A percentile compares a stretch with the other conserved stretches of the same genome.
Evolutionary conservation across 2,888 invertebrate genomes (phyloP).

Genomic region (Timandra comae): DNA sequence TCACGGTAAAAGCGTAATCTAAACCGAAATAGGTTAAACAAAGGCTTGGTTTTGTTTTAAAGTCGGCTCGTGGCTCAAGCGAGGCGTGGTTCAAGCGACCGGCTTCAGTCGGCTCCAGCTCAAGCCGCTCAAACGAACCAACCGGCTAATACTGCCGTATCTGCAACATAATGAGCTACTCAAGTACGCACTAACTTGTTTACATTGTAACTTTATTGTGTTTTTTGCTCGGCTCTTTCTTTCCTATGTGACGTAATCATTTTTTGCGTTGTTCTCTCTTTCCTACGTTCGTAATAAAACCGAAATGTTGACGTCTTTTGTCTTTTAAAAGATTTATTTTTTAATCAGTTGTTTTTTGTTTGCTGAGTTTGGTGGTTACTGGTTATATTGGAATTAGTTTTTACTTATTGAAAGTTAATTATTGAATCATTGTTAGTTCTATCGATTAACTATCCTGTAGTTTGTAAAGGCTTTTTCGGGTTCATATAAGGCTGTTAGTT

Average conservation of each 20-base stretch:
- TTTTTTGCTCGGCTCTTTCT: slow-evolving; percentile 68
- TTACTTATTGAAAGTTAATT: too few species aligned
- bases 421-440: too few species aligned
- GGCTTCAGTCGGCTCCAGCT: slow-evolving; percentile 22
- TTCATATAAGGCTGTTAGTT: too few species aligned
- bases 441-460: too few species aligned
- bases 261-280: slow-evolving; percentile 36
- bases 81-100: slow-evolving; percentile 41
- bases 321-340: slow-evolving; percentile 36
- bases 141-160: slow-evolving; percentile 65
- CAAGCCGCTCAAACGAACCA: slow-evolving; percentile 38
- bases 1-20: slow-evolving; percentile 64
- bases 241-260: slow-evolving; percentile 63
- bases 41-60: slow-evolving; percentile 34
- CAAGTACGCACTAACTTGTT: slow-evolving; percentile 75
- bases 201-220: slow-evolving; percentile 77
- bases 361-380: too few species aligned
- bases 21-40: slow-evolving; percentile 74
- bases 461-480: too few species aligned
- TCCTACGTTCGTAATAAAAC: slow-evolving; percentile 53
- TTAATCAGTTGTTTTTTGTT: slow-evolving; percentile 28
- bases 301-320: slow-evolving; percentile 47
- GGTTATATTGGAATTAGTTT: too few species aligned
- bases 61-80: slow-evolving; percentile 23
- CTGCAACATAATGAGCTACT: slow-evolving; percentile 73